Conservation (phyloP, 2,888 invertebrate species). For the Leucoma salicis region DNA sequence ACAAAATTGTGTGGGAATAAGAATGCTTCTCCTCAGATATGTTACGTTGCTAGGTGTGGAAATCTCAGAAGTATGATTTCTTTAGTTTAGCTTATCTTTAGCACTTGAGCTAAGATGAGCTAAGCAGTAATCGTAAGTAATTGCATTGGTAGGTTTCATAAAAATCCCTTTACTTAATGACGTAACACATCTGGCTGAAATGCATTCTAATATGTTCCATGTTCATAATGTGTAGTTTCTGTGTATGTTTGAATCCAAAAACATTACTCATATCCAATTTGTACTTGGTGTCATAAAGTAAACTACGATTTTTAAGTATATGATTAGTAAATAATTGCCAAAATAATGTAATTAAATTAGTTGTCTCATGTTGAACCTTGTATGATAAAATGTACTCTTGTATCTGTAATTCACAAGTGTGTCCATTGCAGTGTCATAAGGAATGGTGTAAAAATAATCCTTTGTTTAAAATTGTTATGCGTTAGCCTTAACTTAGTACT, state of each 20-base stretch:
- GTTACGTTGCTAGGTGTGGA: too few relatives aligned
- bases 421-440: background rate
- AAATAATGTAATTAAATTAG: conserved; percentile 14
- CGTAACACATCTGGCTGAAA: too few relatives aligned
- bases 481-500: too few relatives aligned
- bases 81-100: too few relatives aligned
- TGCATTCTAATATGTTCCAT: too few relatives aligned
- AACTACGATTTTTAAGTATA: conserved; percentile 18
- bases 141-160: too few relatives aligned
- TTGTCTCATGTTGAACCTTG: background rate
- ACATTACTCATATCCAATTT: conserved; percentile 43
- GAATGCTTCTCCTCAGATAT: conserved; percentile 37
- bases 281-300: conserved; percentile 30
- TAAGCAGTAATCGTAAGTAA: too few relatives aligned
- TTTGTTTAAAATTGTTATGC: background rate
- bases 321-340: conserved; percentile 9
- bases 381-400: background rate
- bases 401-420: background rate
- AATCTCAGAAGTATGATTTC: too few relatives aligned
- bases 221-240: too few relatives aligned
- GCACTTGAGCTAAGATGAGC: too few relatives aligned
- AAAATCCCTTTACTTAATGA: too few relatives aligned
- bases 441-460: background rate
- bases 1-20: conserved; percentile 50
- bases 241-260: conserved; percentile 36